Conservation (phyloP, 2,888 invertebrate genomes). For the Silvanus unidentatus region DNA sequence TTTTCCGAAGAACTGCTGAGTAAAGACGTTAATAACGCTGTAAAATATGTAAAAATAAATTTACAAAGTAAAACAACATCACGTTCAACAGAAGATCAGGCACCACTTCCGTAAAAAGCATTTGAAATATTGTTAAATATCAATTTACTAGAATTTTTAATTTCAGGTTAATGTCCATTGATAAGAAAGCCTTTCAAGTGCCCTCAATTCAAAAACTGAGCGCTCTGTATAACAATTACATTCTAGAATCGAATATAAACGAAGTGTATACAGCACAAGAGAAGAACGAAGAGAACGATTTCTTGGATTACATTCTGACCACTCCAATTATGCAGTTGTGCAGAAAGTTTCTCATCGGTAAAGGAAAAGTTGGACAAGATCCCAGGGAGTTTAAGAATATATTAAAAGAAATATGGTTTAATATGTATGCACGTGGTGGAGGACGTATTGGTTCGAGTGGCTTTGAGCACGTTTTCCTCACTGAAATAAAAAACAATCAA, state of each 20-base stretch:
- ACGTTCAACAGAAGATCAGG: slow-evolving; percentile 62
- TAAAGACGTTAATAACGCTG: slow-evolving; percentile 70
- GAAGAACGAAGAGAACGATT: slow-evolving; percentile 68
- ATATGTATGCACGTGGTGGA: slow-evolving; percentile 72
- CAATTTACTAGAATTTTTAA: not conserved
- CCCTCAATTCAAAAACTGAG: slow-evolving; percentile 69
- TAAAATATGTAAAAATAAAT: slow-evolving; percentile 63
- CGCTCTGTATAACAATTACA: slow-evolving; percentile 79
- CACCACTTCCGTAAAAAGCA: slow-evolving; percentile 62
- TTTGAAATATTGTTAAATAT: not conserved
- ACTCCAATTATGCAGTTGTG: slow-evolving; percentile 70
- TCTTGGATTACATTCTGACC: slow-evolving; percentile 70
- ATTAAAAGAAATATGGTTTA: slow-evolving; percentile 73
- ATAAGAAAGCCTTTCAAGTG: slow-evolving; percentile 58
- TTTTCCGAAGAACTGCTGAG: slow-evolving; percentile 66
- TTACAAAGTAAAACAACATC: slow-evolving; percentile 71
- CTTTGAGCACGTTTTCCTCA: slow-evolving; percentile 88
- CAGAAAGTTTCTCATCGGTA: slow-evolving; percentile 59
- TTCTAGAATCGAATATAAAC: slow-evolving; percentile 63
- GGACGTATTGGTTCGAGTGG: slow-evolving; percentile 81
- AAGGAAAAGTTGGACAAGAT: slow-evolving; percentile 58
- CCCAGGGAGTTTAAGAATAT: slow-evolving; percentile 65
- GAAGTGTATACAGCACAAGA: slow-evolving; percentile 74
- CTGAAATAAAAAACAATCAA: slow-evolving; percentile 74
- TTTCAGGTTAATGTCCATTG: slow-evolving; percentile 61